Percentiles rank a stretch among this genome's conserved stretches.
Evolutionary conservation across 1,140 invertebrate genomes (phyloP).

Genomic region (Drosophila ogumai): DNA sequence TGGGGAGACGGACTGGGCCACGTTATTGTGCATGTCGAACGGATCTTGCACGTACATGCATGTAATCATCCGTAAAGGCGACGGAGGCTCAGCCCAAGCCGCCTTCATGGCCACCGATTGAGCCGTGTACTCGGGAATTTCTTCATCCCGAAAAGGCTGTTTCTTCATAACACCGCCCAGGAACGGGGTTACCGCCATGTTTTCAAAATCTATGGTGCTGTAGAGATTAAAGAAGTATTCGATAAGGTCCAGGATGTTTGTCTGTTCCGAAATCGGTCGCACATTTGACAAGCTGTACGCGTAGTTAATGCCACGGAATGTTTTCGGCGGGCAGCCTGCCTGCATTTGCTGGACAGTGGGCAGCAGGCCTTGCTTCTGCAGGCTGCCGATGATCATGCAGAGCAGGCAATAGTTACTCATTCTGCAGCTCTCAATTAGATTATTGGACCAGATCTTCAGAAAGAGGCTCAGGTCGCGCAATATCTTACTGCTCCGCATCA

Average conservation of each 20-base stretch:
- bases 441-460: conserved; percentile 72
- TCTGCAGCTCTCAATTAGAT: conserved; percentile 44
- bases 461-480: conserved; percentile 61
- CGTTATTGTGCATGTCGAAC: conserved; percentile 64
- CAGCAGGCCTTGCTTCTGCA: conserved; percentile 55
- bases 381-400: conserved; percentile 58
- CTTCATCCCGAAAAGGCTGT: neutral
- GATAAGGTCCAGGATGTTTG: conserved; percentile 47
- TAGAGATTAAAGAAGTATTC: conserved; percentile 67
- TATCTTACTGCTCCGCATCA: conserved; percentile 44
- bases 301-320: conserved; percentile 65
- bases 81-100: conserved; percentile 13
- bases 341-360: conserved; percentile 63
- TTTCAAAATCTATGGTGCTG: conserved; percentile 53
- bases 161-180: conserved; percentile 52
- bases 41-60: conserved; percentile 70
- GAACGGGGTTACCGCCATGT: conserved; percentile 55
- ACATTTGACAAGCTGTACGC: conserved; percentile 36
- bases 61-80: conserved; percentile 49
- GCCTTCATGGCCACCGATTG: conserved; percentile 41
- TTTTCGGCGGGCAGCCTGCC: neutral
- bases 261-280: conserved; percentile 18
- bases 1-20: conserved; percentile 52
- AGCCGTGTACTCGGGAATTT: conserved; percentile 49
- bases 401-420: conserved; percentile 77